Evolutionary conservation across 2,797 vertebrate species (phyloP).

Genomic region (Xenopus petersii): DNA sequence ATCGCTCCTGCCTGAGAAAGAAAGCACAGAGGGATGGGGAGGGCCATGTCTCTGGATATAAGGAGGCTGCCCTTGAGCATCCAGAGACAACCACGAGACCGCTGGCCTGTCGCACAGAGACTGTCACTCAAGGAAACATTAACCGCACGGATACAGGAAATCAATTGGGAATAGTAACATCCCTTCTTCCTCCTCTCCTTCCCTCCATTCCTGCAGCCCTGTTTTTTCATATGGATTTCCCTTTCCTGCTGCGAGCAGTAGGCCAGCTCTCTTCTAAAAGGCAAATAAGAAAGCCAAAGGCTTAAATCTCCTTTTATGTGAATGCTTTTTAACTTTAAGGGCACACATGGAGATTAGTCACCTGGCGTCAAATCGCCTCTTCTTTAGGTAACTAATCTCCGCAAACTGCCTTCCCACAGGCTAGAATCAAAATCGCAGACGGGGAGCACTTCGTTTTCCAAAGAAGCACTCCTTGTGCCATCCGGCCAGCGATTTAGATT

Average conservation of each 20-base stretch:
- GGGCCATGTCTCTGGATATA: slow-evolving; percentile 27
- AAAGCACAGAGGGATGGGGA: neutral
- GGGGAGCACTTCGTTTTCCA: too few relatives aligned
- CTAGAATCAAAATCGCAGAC: too few relatives aligned
- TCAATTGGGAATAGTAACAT: slow-evolving; percentile 6
- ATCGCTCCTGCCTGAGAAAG: slow-evolving; percentile 28
- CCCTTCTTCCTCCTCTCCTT: neutral
- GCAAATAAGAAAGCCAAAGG: too few relatives aligned
- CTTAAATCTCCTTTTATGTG: too few relatives aligned
- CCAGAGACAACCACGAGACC: slow-evolving; percentile 10
- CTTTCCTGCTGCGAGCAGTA: neutral
- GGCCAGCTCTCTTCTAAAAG: too few relatives aligned
- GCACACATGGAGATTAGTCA: too few relatives aligned
- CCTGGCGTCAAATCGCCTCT: too few relatives aligned
- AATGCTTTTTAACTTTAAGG: too few relatives aligned
- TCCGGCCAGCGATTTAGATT: too few relatives aligned
- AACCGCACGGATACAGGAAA: slow-evolving; percentile 17
- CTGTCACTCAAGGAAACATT: slow-evolving; percentile 17
- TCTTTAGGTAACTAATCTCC: too few relatives aligned
- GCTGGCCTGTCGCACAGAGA: slow-evolving; percentile 16
- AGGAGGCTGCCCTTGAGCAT: slow-evolving; percentile 39
- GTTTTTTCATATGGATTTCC: neutral
- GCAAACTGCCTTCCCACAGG: too few relatives aligned
- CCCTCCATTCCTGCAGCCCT: neutral
- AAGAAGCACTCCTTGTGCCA: too few relatives aligned